A percentile compares a stretch with the other conserved stretches of the same genome.
Conservation (phyloP, 1,140 invertebrate genomes). For the Drosophila paulistorum region DNA sequence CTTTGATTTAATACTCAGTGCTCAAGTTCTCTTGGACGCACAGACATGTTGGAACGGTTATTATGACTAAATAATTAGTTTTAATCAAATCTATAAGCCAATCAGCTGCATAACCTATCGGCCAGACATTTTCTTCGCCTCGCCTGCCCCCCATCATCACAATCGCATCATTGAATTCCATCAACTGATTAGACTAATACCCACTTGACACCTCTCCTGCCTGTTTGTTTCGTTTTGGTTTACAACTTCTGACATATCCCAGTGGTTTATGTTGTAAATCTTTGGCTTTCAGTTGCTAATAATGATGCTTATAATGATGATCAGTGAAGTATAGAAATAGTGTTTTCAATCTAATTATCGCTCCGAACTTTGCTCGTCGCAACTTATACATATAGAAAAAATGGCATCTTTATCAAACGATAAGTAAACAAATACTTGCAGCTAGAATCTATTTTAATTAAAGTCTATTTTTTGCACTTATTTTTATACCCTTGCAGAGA, state of each 20-base stretch:
- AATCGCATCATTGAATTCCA: background rate
- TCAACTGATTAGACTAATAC: conserved; percentile 6
- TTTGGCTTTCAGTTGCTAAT: background rate
- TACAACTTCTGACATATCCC: conserved; percentile 3
- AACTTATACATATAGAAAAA: background rate
- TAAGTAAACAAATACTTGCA: background rate
- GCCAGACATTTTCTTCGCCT: background rate
- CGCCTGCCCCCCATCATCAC: background rate
- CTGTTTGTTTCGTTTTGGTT: conserved; percentile 3
- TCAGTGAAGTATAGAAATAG: background rate
- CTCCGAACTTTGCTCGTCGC: background rate
- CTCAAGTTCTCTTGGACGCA: background rate
- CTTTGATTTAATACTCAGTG: conserved; percentile 4
- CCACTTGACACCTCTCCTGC: background rate
- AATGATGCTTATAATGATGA: background rate
- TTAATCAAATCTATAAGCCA: conserved; percentile 10
- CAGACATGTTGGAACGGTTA: background rate
- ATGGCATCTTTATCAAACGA: background rate
- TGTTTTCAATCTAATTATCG: background rate
- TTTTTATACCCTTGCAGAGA: too few species aligned
- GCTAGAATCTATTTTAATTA: background rate
- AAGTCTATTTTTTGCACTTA: background rate
- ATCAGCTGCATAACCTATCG: background rate
- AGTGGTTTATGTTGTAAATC: conserved; percentile 10
- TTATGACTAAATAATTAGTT: conserved; percentile 11